These are phyloP conservation scores for Drosophila melanocephala DNA, from an alignment of 2,888 invertebrate species.

Conservation along the genomic window DNA sequence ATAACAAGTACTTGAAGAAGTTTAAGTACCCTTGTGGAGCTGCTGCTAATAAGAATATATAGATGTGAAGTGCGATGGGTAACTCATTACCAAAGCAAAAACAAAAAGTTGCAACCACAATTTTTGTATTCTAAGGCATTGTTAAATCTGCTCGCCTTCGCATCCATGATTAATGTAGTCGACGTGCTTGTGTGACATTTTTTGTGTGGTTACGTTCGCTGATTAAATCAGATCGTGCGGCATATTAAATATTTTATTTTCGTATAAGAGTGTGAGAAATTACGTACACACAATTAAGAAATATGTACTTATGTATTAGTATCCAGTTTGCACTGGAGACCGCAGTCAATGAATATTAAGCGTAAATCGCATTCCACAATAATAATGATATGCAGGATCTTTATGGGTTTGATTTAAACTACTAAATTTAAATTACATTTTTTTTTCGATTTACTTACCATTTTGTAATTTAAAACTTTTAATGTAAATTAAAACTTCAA, in stretches of 20 bases:
- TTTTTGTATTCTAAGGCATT: slow-evolving; percentile 26
- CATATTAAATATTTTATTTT: slow-evolving; percentile 53
- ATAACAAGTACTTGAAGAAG: slow-evolving; percentile 15
- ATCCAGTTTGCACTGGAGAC: slow-evolving; percentile 5
- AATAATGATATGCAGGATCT: slow-evolving; percentile 15
- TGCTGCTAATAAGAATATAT: slow-evolving; percentile 1
- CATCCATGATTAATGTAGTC: slow-evolving; percentile 53
- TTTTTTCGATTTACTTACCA: slow-evolving; percentile 46
- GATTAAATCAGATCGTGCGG: slow-evolving; percentile 68
- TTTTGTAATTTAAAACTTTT: slow-evolving; percentile 53
- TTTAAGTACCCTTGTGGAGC: slow-evolving; percentile 19
- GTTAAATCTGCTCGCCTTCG: slow-evolving; percentile 12
- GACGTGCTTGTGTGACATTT: slow-evolving; percentile 53
- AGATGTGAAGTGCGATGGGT: neutral
- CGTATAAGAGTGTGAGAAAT: slow-evolving; percentile 50
- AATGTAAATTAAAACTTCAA: slow-evolving; percentile 50
- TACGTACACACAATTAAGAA: slow-evolving; percentile 9
- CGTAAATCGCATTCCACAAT: slow-evolving; percentile 15
- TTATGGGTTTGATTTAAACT: neutral
- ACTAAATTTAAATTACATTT: neutral
- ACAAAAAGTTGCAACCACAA: slow-evolving; percentile 9
- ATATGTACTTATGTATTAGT: neutral
- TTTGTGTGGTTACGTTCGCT: slow-evolving; percentile 29
- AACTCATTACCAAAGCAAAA: slow-evolving; percentile 1
- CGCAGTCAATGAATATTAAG: slow-evolving; percentile 15